Percentiles rank a stretch among this genome's conserved stretches.
Evolutionary conservation across 1,140 invertebrate genomes (phyloP).

Genomic region (Pseudomyrmex dendroicus): DNA sequence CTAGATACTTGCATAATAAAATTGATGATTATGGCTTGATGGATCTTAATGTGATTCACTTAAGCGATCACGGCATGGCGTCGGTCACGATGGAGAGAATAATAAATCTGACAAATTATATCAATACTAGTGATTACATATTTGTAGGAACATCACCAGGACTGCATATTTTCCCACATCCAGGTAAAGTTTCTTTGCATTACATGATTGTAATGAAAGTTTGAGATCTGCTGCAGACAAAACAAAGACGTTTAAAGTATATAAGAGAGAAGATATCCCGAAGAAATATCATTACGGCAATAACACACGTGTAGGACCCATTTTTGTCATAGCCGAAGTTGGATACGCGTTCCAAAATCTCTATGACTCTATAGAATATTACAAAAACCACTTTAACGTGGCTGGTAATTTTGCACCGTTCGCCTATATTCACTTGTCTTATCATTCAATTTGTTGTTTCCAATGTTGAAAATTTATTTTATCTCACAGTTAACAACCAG

Average conservation of each 20-base stretch:
- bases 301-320: slow-evolving; percentile 86
- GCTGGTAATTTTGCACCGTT: slow-evolving; percentile 75
- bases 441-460: slow-evolving; percentile 38
- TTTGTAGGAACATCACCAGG: slow-evolving; percentile 83
- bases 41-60: slow-evolving; percentile 89
- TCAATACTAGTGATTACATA: slow-evolving; percentile 84
- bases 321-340: slow-evolving; percentile 86
- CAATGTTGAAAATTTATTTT: slow-evolving; percentile 43
- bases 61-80: slow-evolving; percentile 92
- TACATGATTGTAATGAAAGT: slow-evolving; percentile 65
- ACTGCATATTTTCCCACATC: slow-evolving; percentile 86
- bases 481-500: slow-evolving; percentile 80
- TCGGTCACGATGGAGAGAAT: slow-evolving; percentile 84
- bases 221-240: slow-evolving; percentile 83
- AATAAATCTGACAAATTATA: slow-evolving; percentile 87
- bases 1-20: slow-evolving; percentile 86
- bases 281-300: slow-evolving; percentile 87
- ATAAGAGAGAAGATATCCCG: slow-evolving; percentile 86
- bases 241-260: slow-evolving; percentile 86
- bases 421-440: neutral
- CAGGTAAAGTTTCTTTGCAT: slow-evolving; percentile 77
- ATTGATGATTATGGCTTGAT: slow-evolving; percentile 84
- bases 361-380: slow-evolving; percentile 81
- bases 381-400: slow-evolving; percentile 84
- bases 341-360: slow-evolving; percentile 87